Conservation (phyloP, 1,140 invertebrate species). For the Hyphantria cunea region DNA sequence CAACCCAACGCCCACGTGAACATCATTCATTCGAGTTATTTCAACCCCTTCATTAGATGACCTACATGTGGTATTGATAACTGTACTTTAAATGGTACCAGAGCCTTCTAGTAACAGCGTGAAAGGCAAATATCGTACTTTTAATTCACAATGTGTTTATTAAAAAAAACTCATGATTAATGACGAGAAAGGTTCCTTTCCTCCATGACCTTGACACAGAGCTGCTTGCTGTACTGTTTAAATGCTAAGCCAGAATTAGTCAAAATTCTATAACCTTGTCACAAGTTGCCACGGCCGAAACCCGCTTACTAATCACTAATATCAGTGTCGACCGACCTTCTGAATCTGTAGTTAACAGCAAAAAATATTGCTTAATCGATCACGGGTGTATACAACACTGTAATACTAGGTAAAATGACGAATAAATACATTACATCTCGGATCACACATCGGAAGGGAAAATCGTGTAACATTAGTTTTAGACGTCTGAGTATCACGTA, state of each 20-base stretch:
- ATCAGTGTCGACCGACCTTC: slow-evolving; percentile 42
- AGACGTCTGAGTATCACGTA: neutral
- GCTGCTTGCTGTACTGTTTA: slow-evolving; percentile 21
- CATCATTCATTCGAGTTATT: too few relatives aligned
- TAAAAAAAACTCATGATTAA: neutral
- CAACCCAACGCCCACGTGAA: too few relatives aligned
- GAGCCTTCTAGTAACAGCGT: neutral
- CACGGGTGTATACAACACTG: slow-evolving; percentile 12
- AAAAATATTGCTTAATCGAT: slow-evolving; percentile 32
- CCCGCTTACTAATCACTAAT: slow-evolving; percentile 51
- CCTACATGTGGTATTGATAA: too few relatives aligned
- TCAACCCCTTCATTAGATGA: too few relatives aligned
- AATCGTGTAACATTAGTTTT: slow-evolving; percentile 6
- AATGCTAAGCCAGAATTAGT: slow-evolving; percentile 44
- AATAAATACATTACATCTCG: slow-evolving; percentile 11
- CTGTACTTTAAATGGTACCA: too few relatives aligned
- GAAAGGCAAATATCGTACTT: slow-evolving; percentile 24
- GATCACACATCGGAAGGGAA: too few relatives aligned
- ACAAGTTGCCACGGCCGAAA: slow-evolving; percentile 22
- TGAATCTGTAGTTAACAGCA: slow-evolving; percentile 25
- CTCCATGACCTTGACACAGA: slow-evolving; percentile 31
- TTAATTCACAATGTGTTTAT: slow-evolving; percentile 9
- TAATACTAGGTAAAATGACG: slow-evolving; percentile 13
- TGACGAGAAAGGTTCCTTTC: slow-evolving; percentile 36
- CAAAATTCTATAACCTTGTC: slow-evolving; percentile 40